phyloP scores from a whole-genome alignment of 30 jellyfish, hydroid and myxozoan species.

The Cassiopea andromeda region DNA sequence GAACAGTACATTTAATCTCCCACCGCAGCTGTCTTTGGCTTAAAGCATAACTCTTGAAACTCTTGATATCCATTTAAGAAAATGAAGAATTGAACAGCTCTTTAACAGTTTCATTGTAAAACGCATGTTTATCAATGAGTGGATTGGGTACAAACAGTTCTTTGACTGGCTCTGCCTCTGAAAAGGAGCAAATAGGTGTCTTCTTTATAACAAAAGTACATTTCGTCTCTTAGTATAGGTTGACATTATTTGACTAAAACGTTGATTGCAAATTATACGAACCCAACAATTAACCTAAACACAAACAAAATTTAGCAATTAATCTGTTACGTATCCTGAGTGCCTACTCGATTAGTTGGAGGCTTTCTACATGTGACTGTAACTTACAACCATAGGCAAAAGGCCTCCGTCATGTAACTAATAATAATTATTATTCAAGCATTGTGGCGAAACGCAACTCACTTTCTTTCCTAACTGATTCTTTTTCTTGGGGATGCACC shows the following conservation, averaged over 20 bases:
- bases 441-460: not conserved
- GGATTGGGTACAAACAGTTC: constrained; percentile 8
- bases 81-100: constrained; percentile 18
- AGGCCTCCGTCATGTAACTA: not conserved
- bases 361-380: not conserved
- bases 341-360: not conserved
- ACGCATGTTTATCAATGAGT: constrained; percentile 1
- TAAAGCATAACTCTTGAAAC: constrained; percentile 22
- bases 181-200: not conserved
- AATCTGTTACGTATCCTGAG: not conserved
- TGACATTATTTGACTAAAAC: not conserved
- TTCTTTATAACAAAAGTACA: not conserved
- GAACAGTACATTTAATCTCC: constrained; percentile 17
- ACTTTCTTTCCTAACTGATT: not conserved
- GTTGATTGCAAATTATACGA: not conserved
- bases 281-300: not conserved
- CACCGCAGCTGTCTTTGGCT: constrained; percentile 6
- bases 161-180: not conserved
- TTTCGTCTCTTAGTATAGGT: not conserved
- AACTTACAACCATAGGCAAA: not conserved
- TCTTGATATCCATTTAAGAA: constrained; percentile 13
- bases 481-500: not conserved
- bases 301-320: not conserved
- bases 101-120: not conserved
- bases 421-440: not conserved